Evolutionary conservation across 2,797 vertebrate species (phyloP).

Genomic region (Neomorphus geoffroyi): DNA sequence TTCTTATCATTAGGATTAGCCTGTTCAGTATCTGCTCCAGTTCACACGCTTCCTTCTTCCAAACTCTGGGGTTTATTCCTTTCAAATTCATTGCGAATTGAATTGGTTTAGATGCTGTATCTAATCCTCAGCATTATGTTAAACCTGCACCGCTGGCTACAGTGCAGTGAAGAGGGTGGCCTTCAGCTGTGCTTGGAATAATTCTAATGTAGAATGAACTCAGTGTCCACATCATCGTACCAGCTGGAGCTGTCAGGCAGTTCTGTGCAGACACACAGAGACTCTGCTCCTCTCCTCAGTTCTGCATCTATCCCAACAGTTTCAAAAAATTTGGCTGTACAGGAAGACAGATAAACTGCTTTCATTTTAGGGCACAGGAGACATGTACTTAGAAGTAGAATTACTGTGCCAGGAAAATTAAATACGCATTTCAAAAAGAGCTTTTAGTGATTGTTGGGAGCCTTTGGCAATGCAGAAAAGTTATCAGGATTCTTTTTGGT

Average conservation of each 20-base stretch:
- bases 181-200: background rate
- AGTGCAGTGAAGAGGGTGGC: background rate
- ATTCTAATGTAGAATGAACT: background rate
- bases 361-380: background rate
- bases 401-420: background rate
- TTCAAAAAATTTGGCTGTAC: background rate
- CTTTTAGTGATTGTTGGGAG: background rate
- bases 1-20: constrained; percentile 62
- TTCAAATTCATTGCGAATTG: constrained; percentile 24
- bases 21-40: constrained; percentile 51
- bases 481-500: background rate
- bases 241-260: background rate
- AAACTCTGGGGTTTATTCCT: constrained; percentile 21
- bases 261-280: background rate
- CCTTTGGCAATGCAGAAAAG: background rate
- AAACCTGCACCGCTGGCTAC: background rate
- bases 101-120: constrained; percentile 12
- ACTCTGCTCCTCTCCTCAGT: background rate
- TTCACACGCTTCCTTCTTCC: constrained; percentile 47
- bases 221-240: background rate
- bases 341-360: background rate
- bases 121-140: background rate
- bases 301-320: background rate
- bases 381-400: background rate
- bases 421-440: background rate